Evolutionary conservation across 2,113 vertebrate species (phyloP).

Genomic region (Hippocampus zosterae): DNA sequence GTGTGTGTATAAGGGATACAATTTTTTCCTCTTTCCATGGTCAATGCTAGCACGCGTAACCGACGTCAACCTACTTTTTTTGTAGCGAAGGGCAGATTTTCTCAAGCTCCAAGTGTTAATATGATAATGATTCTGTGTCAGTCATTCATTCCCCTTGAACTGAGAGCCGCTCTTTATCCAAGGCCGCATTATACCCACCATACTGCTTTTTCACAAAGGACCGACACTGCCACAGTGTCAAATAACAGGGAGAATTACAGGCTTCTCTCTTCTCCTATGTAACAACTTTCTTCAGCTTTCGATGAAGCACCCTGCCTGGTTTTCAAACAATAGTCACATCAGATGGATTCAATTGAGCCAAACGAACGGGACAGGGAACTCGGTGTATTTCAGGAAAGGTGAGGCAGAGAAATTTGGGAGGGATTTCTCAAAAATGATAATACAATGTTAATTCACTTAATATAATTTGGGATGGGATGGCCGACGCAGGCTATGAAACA

Average conservation of each 20-base stretch:
- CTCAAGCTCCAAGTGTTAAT: constrained; percentile 46
- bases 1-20: too few relatives aligned
- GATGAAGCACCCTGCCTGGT: constrained; percentile 31
- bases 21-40: background rate
- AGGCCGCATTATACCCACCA: constrained; percentile 49
- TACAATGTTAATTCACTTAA: background rate
- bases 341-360: constrained; percentile 39
- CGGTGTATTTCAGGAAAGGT: constrained; percentile 9
- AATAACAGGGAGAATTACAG: constrained; percentile 48
- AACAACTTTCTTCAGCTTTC: constrained; percentile 42
- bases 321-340: constrained; percentile 38
- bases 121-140: constrained; percentile 50
- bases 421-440: background rate
- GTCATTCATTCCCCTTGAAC: constrained; percentile 43
- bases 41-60: constrained; percentile 12
- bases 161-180: constrained; percentile 45
- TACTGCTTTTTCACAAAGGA: constrained; percentile 58
- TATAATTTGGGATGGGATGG: background rate
- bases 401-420: background rate
- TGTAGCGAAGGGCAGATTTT: constrained; percentile 34
- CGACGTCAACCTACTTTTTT: constrained; percentile 21
- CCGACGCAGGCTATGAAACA: background rate
- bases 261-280: constrained; percentile 41
- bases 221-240: constrained; percentile 40
- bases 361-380: constrained; percentile 16